phyloP scores from a whole-genome alignment of 2,797 vertebrate species.

The Sebastes hubbsi region DNA sequence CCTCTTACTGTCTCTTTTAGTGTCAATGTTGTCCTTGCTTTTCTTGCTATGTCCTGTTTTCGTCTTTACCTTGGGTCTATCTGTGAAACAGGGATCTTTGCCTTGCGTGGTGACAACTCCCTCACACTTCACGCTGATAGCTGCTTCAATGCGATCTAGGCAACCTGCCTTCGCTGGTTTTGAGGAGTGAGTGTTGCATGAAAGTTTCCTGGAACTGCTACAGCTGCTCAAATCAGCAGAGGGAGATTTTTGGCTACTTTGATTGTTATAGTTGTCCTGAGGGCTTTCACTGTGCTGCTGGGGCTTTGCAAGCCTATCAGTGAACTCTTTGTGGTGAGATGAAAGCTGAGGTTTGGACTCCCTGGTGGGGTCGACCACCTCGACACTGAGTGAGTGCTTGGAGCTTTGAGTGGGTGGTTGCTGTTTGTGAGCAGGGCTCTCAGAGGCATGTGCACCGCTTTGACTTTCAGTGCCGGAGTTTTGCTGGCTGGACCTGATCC shows the following conservation, averaged over 20 bases:
- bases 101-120: constrained; percentile 52
- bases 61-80: constrained; percentile 88
- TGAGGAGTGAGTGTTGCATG: constrained; percentile 71
- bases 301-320: constrained; percentile 33
- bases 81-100: constrained; percentile 79
- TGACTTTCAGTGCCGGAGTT: constrained; percentile 73
- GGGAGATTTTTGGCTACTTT: constrained; percentile 64
- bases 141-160: constrained; percentile 45
- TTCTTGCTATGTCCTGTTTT: constrained; percentile 76
- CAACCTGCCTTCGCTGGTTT: constrained; percentile 64
- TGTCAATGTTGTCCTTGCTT: constrained; percentile 18
- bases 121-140: constrained; percentile 75
- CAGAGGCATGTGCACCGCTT: not conserved
- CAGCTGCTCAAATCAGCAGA: not conserved
- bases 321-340: constrained; percentile 38
- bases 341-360: constrained; percentile 59
- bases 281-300: constrained; percentile 31
- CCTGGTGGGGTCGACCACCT: constrained; percentile 49
- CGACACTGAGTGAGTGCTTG: constrained; percentile 15
- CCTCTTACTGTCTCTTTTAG: constrained; percentile 70
- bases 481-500: constrained; percentile 86
- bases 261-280: constrained; percentile 61
- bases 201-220: constrained; percentile 60
- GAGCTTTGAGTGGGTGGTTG: constrained; percentile 34
- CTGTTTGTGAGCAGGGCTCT: constrained; percentile 48